Evolutionary conservation across 2,797 vertebrate species (phyloP).

Genomic region (Mus caroli): DNA sequence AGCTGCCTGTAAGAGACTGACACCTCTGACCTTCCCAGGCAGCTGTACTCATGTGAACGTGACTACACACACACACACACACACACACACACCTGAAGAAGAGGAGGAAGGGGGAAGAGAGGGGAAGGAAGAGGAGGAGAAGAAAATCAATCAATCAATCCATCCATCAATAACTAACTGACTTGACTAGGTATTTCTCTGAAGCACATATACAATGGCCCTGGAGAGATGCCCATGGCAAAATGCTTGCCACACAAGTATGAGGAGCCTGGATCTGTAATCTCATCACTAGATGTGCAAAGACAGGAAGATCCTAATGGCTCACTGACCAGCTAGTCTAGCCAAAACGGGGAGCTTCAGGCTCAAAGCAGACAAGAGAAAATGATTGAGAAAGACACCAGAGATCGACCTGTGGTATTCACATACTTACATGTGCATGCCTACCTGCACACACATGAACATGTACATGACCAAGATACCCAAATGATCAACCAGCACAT

Average conservation of each 20-base stretch:
- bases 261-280: not conserved
- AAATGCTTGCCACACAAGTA: not conserved
- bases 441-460: not conserved
- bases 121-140: too few species aligned
- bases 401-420: not conserved
- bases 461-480: not conserved
- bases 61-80: not conserved
- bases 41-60: not conserved
- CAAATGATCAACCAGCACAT: not conserved
- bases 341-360: not conserved
- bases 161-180: too few species aligned
- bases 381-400: not conserved
- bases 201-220: too few species aligned
- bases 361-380: not conserved
- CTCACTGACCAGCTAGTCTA: not conserved
- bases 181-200: too few species aligned
- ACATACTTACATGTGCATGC: not conserved
- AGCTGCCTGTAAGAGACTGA: not conserved
- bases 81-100: not conserved
- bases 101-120: not conserved
- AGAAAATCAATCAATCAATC: too few species aligned
- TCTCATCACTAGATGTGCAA: not conserved
- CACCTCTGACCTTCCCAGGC: not conserved
- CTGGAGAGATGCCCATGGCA: not conserved
- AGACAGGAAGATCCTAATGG: not conserved